Conservation (phyloP, 2,113 vertebrate species). For the Pollimyrus isidori region DNA sequence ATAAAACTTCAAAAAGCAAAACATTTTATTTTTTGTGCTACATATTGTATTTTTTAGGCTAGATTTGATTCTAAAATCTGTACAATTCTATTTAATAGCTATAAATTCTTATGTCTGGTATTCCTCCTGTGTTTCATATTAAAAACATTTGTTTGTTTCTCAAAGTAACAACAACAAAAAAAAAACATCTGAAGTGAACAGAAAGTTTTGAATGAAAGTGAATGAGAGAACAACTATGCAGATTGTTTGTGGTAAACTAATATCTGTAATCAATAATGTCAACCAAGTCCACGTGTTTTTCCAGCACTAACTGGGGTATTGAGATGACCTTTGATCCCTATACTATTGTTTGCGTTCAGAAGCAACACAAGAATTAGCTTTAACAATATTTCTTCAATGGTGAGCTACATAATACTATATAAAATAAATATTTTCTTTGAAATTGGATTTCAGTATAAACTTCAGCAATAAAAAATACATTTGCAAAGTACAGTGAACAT, state of each 20-base stretch:
- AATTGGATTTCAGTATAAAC: background rate
- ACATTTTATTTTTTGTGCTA: conserved; percentile 23
- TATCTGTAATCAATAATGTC: conserved; percentile 55
- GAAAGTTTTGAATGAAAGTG: conserved; percentile 42
- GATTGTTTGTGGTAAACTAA: conserved; percentile 40
- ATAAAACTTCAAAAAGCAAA: background rate
- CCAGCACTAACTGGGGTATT: background rate
- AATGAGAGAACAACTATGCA: conserved; percentile 37
- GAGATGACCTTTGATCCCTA: background rate
- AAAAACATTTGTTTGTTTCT: conserved; percentile 31
- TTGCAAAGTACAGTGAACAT: background rate
- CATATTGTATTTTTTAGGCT: conserved; percentile 22
- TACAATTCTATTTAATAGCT: conserved; percentile 42
- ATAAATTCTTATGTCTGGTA: conserved; percentile 37
- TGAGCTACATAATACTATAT: background rate
- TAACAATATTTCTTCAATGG: background rate
- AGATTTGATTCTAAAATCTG: conserved; percentile 29
- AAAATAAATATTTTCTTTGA: background rate
- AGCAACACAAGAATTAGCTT: background rate
- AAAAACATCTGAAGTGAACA: background rate
- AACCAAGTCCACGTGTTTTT: conserved; percentile 48
- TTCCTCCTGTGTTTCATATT: conserved; percentile 28
- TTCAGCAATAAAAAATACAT: background rate
- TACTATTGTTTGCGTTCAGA: background rate
- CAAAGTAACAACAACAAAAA: background rate